A percentile compares a stretch with the other conserved stretches of the same genome.
Conservation (phyloP, 2,888 invertebrate genomes). For the Argyresthia goedartella region DNA sequence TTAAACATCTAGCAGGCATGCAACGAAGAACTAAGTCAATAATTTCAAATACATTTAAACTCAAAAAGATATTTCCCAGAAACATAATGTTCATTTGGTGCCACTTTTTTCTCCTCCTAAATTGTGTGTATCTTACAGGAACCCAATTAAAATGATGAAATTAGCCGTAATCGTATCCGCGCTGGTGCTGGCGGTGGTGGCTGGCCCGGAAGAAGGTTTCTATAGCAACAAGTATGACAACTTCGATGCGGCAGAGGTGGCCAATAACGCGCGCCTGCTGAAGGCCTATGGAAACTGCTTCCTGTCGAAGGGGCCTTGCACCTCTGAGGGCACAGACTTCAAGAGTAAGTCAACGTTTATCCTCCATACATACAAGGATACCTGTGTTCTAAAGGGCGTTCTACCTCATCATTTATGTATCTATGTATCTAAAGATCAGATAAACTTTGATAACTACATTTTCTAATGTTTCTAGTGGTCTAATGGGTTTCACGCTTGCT, state of each 20-base stretch:
- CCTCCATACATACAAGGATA: background rate
- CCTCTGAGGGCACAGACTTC: slow-evolving; percentile 76
- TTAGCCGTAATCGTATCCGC: slow-evolving; percentile 8
- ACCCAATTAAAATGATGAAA: background rate
- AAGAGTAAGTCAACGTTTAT: slow-evolving; percentile 77
- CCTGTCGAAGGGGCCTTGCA: slow-evolving; percentile 75
- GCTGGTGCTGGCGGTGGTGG: slow-evolving; percentile 28
- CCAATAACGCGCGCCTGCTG: slow-evolving; percentile 74
- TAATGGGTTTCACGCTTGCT: too few species aligned
- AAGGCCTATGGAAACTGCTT: slow-evolving; percentile 79
- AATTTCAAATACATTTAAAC: too few species aligned
- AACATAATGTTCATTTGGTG: background rate
- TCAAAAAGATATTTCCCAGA: too few species aligned
- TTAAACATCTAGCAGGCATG: too few species aligned
- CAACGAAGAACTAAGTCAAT: too few species aligned
- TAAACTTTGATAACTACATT: too few species aligned
- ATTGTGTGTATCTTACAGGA: background rate
- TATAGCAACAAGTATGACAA: slow-evolving; percentile 79
- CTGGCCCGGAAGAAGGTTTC: slow-evolving; percentile 40
- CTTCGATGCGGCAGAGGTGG: slow-evolving; percentile 75
- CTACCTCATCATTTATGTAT: background rate
- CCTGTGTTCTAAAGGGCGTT: background rate
- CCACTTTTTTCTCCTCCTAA: background rate
- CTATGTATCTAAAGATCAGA: background rate
- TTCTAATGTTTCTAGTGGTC: too few species aligned